These are phyloP conservation scores for Dipus sagitta DNA, from an alignment of 2,797 vertebrate genomes.

Conservation along the genomic window DNA sequence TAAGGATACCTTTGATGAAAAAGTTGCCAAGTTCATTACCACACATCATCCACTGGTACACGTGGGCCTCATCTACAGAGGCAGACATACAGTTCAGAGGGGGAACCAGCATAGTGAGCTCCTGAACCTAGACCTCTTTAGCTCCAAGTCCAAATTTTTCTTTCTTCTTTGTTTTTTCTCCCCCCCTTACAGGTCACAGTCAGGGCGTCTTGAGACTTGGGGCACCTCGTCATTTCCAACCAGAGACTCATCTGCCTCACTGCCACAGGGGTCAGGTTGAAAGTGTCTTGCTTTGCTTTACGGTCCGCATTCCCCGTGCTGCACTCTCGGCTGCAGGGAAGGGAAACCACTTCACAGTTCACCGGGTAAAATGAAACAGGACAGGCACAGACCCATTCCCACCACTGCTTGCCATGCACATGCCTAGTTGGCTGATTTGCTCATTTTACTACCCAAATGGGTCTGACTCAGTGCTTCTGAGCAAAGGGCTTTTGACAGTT, in stretches of 20 bases:
- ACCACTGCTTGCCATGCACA: conserved; percentile 72
- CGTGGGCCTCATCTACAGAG: not conserved
- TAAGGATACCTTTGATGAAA: conserved; percentile 5
- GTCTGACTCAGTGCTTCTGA: conserved; percentile 32
- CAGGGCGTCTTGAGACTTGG: not conserved
- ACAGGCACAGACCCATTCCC: conserved; percentile 43
- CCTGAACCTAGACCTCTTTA: not conserved
- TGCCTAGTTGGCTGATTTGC: conserved; percentile 73
- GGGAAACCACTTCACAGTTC: conserved; percentile 47
- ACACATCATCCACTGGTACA: not conserved
- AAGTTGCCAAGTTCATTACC: not conserved
- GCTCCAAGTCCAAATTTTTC: conserved; percentile 9
- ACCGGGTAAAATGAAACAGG: conserved; percentile 44
- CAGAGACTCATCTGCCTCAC: not conserved
- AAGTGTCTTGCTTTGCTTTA: conserved; percentile 82
- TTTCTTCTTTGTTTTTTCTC: not conserved
- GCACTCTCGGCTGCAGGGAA: conserved; percentile 52
- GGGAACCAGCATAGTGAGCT: not conserved
- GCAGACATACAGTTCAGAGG: conserved; percentile 1
- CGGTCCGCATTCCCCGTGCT: conserved; percentile 57
- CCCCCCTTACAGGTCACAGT: not conserved
- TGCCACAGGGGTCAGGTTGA: conserved; percentile 21
- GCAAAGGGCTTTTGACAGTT: conserved; percentile 31
- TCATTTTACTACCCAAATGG: conserved; percentile 50
- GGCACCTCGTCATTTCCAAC: not conserved